These are phyloP conservation scores for Burhinus oedicnemus DNA, from an alignment of 2,113 vertebrate genomes.

Conservation along the genomic window DNA sequence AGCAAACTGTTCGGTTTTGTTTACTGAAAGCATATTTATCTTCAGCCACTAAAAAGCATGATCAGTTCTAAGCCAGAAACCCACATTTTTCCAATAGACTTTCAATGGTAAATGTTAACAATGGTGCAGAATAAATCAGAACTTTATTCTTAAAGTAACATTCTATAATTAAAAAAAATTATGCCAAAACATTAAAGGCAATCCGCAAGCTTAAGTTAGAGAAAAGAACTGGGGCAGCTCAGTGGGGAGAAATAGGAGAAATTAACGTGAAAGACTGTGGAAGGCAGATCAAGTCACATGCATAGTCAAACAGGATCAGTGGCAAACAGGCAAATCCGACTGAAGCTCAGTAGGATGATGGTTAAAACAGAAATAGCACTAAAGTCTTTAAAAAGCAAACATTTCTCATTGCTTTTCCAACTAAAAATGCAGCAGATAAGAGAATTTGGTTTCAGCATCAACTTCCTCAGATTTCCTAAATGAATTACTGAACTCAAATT, in stretches of 20 bases:
- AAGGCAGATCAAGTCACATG: not conserved
- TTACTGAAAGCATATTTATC: constrained; percentile 23
- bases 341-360: not conserved
- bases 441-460: not conserved
- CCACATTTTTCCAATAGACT: not conserved
- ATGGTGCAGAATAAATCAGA: not conserved
- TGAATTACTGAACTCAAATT: not conserved
- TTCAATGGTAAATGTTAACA: not conserved
- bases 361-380: not conserved
- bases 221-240: not conserved
- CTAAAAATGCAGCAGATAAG: not conserved
- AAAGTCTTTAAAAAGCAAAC: not conserved
- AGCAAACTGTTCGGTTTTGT: constrained; percentile 26
- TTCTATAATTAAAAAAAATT: not conserved
- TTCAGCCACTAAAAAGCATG: constrained; percentile 12
- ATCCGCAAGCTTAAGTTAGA: not conserved
- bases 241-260: not conserved
- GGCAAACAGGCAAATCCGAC: not conserved
- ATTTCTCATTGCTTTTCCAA: not conserved
- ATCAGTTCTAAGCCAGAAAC: constrained; percentile 6
- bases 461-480: constrained; percentile 22
- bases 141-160: not conserved
- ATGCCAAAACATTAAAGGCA: not conserved
- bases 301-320: not conserved
- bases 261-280: not conserved